phyloP scores from a whole-genome alignment of 2,888 invertebrate species.

The Ctena decussata region DNA sequence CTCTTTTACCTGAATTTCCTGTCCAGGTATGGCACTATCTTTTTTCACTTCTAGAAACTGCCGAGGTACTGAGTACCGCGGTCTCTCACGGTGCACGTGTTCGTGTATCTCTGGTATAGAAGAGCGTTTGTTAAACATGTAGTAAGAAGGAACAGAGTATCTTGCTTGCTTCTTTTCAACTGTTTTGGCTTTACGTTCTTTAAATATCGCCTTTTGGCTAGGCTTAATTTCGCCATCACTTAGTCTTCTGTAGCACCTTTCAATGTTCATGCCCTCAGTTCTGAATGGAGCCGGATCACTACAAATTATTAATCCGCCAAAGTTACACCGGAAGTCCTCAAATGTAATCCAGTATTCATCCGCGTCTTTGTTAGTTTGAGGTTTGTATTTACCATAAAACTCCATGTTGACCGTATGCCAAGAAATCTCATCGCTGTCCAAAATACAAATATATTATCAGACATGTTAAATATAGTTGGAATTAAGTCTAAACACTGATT shows the following conservation, averaged over 20 bases:
- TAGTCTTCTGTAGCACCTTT: conserved; percentile 66
- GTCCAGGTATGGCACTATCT: not conserved
- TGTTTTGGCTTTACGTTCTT: not conserved
- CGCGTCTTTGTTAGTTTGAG: conserved; percentile 75
- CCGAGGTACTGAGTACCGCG: not conserved
- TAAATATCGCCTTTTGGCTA: not conserved
- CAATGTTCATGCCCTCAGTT: conserved; percentile 71
- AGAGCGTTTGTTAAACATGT: not conserved
- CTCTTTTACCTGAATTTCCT: conserved; percentile 18
- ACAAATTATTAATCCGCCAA: conserved; percentile 82
- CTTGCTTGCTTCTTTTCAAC: not conserved
- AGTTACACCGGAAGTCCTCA: conserved; percentile 81
- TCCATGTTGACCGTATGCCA: conserved; percentile 79
- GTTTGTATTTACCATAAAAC: conserved; percentile 78
- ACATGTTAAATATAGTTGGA: too few relatives aligned
- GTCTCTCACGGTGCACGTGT: not conserved
- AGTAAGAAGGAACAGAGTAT: not conserved
- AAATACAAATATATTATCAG: not conserved
- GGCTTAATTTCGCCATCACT: conserved; percentile 52
- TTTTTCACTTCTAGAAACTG: not conserved
- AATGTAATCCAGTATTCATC: conserved; percentile 84
- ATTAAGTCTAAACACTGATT: too few relatives aligned
- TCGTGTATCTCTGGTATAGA: not conserved
- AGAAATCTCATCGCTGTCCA: conserved; percentile 74
- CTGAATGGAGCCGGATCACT: conserved; percentile 80